phyloP scores from a whole-genome alignment of 1,140 invertebrate species.

The Ceratoteleas bidentatus region DNA sequence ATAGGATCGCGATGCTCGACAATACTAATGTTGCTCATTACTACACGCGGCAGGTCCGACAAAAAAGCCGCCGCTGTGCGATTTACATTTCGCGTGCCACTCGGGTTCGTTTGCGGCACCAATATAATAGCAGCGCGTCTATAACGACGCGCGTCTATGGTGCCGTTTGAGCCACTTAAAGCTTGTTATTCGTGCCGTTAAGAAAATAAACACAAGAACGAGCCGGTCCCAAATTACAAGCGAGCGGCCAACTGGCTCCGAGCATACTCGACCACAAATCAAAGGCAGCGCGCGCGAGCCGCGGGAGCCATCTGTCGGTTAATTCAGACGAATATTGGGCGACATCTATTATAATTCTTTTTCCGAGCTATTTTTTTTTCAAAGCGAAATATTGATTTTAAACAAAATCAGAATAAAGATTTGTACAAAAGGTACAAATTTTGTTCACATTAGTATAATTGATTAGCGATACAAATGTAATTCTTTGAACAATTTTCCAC shows the following conservation, averaged over 20 bases:
- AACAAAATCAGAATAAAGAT: too few species aligned
- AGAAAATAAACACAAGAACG: slow-evolving; percentile 81
- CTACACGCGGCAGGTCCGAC: slow-evolving; percentile 37
- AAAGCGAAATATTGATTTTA: too few species aligned
- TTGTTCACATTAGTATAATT: too few species aligned
- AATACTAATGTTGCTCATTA: slow-evolving; percentile 65
- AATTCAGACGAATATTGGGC: slow-evolving; percentile 26
- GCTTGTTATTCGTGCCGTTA: slow-evolving; percentile 79
- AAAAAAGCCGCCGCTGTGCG: slow-evolving; percentile 34
- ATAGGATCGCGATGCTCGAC: slow-evolving; percentile 46
- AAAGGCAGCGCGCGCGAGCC: slow-evolving; percentile 71
- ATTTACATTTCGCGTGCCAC: slow-evolving; percentile 66
- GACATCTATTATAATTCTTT: not conserved
- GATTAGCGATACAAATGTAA: too few species aligned
- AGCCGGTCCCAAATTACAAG: slow-evolving; percentile 77
- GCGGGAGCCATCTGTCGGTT: slow-evolving; percentile 77
- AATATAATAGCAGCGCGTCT: slow-evolving; percentile 51
- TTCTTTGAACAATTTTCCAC: too few species aligned
- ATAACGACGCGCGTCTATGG: slow-evolving; percentile 48
- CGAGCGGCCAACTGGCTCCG: slow-evolving; percentile 77
- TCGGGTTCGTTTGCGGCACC: slow-evolving; percentile 56
- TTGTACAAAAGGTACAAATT: too few species aligned
- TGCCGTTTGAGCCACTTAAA: slow-evolving; percentile 59
- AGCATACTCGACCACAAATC: slow-evolving; percentile 81
- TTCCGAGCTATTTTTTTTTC: not conserved